Base-by-base conservation (phyloP, 2,888 invertebrate genomes). In the Epinotia demarniana region DNA sequence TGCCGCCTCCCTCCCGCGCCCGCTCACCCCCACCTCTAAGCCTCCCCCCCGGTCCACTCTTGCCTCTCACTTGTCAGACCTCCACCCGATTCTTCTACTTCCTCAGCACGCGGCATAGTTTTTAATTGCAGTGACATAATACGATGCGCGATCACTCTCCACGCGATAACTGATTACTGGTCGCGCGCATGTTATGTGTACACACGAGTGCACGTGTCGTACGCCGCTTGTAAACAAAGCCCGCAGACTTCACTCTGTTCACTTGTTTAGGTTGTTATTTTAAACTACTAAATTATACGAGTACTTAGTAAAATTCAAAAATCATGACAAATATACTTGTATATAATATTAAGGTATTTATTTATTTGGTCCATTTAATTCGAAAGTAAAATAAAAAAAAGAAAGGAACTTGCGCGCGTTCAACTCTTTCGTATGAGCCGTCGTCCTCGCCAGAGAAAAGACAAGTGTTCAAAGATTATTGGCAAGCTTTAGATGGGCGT, bases 81-180 rank as follows among this genome's bases (percentile, higher is more conserved):
- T 75, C 75, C 72, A 55, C 75, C 72, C 75, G 76, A 57, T 75
- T 77, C 77, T 75, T 71, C 49, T 3, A 76, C 77, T 76, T 77
- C 77, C 77, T 76, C 69, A 43, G 68, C 60, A 76, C 82, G 82
- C 83, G 80, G 80, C 84, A 85, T 82, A 84, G 82, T 85, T 87
- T 86, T 88, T 88, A 88, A 88, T 89, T 87, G 83, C 86, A 80
- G 83, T 88, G 85, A 85, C 89, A 87, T 89, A 90, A 90, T 86
- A 85, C 86, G 81, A 83, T 87, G 85, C 85, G 84, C 87, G 88
- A 87, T 87, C 90, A 87, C 89, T 89, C 88, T 89, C 85, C 83
- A 84, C 86, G 80, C 84, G 85, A 87, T 88, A 87, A 86, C 86
- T 86, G 89, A 88, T 87, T 85, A 86, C 86, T 81, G 79, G 82